Percentiles rank a stretch among this genome's conserved stretches.
Evolutionary conservation across 2,113 vertebrate species (phyloP).

Genomic region (Gobio gobio): DNA sequence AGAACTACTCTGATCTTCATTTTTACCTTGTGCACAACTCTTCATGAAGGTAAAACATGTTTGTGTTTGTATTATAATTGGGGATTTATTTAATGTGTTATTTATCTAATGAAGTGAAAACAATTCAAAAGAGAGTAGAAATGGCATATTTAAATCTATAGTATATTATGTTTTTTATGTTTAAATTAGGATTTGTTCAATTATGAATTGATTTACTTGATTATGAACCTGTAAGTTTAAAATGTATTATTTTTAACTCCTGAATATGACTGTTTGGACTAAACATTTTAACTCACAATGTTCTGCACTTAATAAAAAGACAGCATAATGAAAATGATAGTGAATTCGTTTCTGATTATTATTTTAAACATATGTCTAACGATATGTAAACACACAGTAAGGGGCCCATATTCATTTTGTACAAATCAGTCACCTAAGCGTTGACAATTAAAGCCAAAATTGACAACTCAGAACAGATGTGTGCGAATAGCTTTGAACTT

Average conservation of each 20-base stretch:
- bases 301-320: no score
- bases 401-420: not conserved
- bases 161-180: no score
- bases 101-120: not conserved
- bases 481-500: not conserved
- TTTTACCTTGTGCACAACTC: conserved; percentile 47
- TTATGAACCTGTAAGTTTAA: not conserved
- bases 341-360: not conserved
- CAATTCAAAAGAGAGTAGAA: no score
- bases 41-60: conserved; percentile 60
- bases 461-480: conserved; percentile 2
- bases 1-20: conserved; percentile 63
- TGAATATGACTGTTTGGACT: not conserved
- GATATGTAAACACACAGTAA: not conserved
- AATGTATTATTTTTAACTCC: not conserved
- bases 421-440: not conserved
- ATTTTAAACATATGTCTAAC: conserved; percentile 7
- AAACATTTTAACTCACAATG: not conserved
- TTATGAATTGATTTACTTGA: not conserved
- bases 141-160: no score
- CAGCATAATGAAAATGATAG: not conserved
- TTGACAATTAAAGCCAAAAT: conserved; percentile 2
- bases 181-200: not conserved
- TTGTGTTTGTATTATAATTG: not conserved
- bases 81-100: not conserved